These are phyloP conservation scores for Casuarius casuarius DNA, from an alignment of 2,113 vertebrate species.

Conservation along the genomic window DNA sequence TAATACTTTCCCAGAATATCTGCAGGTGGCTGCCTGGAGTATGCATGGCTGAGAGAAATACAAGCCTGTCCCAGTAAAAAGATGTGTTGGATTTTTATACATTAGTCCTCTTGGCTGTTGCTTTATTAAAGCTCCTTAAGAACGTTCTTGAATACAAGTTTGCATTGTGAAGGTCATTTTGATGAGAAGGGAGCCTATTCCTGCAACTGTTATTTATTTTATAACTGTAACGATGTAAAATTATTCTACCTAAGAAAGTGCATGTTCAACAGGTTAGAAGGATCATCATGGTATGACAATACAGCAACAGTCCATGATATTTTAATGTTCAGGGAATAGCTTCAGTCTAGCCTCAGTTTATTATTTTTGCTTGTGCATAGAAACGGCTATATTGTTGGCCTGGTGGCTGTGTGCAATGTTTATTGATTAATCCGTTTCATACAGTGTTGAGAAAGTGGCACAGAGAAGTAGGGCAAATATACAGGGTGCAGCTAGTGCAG, in stretches of 20 bases:
- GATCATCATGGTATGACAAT: neutral
- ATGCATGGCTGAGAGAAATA: neutral
- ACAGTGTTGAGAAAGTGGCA: neutral
- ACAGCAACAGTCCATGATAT: neutral
- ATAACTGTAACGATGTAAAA: neutral
- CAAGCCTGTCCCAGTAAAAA: neutral
- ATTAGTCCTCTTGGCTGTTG: neutral
- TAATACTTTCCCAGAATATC: neutral
- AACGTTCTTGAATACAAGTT: neutral
- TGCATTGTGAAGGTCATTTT: neutral
- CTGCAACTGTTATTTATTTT: neutral
- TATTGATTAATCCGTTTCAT: neutral
- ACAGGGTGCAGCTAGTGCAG: neutral
- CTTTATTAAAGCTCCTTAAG: neutral
- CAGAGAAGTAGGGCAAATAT: neutral
- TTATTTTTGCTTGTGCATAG: neutral
- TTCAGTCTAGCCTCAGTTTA: neutral
- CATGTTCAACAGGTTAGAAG: neutral
- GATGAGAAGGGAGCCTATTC: neutral
- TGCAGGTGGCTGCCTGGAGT: neutral
- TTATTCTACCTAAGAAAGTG: neutral
- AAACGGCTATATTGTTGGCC: neutral
- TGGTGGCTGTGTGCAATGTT: neutral
- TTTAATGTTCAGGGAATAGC: neutral
- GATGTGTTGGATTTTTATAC: neutral